Conservation (phyloP, 1,140 invertebrate species). For the Lepidurus arcticus region DNA sequence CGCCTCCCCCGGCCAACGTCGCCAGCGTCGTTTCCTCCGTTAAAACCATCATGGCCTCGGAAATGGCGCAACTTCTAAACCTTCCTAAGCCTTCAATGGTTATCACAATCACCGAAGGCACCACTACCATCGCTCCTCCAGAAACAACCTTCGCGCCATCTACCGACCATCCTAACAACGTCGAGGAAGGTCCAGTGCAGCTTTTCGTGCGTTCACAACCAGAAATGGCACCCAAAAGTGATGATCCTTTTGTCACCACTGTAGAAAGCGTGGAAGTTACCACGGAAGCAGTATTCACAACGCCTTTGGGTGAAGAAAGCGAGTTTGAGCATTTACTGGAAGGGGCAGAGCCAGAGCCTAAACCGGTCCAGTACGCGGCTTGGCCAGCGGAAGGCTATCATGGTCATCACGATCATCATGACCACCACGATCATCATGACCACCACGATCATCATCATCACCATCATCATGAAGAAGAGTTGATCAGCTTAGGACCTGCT, state of each 20-base stretch:
- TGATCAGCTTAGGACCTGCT: neutral
- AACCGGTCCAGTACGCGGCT: neutral
- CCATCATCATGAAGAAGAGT: slow-evolving; percentile 24
- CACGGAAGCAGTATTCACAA: neutral
- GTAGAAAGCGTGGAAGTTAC: neutral
- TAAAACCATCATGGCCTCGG: slow-evolving; percentile 30
- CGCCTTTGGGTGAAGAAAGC: neutral
- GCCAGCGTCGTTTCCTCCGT: slow-evolving; percentile 30
- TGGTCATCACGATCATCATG: slow-evolving; percentile 20
- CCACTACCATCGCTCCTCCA: neutral
- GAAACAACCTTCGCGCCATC: neutral
- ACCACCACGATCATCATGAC: slow-evolving; percentile 25
- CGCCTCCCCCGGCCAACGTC: neutral
- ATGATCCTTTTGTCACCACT: neutral
- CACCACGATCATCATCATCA: slow-evolving; percentile 28
- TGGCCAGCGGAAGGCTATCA: slow-evolving; percentile 5
- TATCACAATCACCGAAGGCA: neutral
- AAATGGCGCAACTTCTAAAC: slow-evolving; percentile 26
- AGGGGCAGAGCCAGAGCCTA: neutral
- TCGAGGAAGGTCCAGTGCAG: neutral
- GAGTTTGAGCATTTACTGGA: neutral
- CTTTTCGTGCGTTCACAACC: neutral
- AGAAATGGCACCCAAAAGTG: neutral
- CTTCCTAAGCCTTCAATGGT: neutral
- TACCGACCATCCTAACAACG: neutral